phyloP scores from a whole-genome alignment of 2,113 vertebrate genomes.

The Neolamprologus toae region DNA sequence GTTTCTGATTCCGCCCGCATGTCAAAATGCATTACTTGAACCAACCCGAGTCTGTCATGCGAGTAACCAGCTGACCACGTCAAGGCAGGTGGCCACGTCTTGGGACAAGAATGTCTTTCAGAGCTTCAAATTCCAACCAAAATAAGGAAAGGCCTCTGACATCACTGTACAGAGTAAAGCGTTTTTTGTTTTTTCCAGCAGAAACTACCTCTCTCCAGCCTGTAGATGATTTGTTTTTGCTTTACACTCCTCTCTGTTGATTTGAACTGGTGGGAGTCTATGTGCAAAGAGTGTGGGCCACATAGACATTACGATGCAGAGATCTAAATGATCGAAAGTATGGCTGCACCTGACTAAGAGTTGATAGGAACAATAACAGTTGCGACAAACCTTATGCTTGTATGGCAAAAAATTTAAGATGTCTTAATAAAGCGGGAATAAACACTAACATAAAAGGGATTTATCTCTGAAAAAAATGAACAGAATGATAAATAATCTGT shows the following conservation, averaged over 20 bases:
- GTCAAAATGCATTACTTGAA: background rate
- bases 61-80: background rate
- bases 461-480: background rate
- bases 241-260: background rate
- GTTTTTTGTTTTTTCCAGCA: background rate
- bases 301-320: background rate
- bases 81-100: background rate
- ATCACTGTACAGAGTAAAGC: background rate
- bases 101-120: background rate
- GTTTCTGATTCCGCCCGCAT: background rate
- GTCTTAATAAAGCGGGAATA: background rate
- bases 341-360: background rate
- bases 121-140: background rate
- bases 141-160: background rate
- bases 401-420: background rate
- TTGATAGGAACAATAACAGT: background rate
- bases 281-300: background rate
- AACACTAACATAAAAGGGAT: background rate
- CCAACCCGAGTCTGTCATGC: background rate
- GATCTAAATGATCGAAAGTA: background rate
- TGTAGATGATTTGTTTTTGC: background rate
- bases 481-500: background rate
- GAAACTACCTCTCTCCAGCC: background rate
- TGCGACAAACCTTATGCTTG: background rate
- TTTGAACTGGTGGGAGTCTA: background rate